Evolutionary conservation across 92 coral and sea anemone species (phyloP), one percentile per base, ranked within the genome.

Genomic region (Desmophyllum pertusum): DNA sequence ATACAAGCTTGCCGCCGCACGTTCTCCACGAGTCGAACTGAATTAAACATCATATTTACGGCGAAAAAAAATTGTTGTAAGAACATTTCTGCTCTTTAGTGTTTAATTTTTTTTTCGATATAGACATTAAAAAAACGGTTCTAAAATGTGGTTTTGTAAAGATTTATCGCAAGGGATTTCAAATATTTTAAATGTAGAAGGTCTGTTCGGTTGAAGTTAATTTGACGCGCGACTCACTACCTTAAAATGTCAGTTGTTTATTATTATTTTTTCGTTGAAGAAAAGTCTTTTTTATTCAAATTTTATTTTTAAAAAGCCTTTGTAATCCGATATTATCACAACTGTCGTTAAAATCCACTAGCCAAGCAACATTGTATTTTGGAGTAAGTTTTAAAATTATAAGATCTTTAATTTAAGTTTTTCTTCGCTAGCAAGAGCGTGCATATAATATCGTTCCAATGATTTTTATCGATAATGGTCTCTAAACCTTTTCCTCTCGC

Each of bases 311-410:
- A 40, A 73, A 42, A 73, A 73, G 77, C 77, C 33, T 33, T 55
- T 76, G 80, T 52, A 76, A 76, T 76, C 50, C 45, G 81, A 76
- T 76, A 76, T 72, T 36, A 46, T 46, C 30, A 50, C 37, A 50
- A 50, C 64, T 27, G 42, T 4, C 78, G 62, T 29, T 0, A 41
- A 55, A 76, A 14, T 23, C 19, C 13, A 21, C 67, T 37, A 10
- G 73, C 73, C 35, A 30, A 59, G 68, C 9, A 76, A 76, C 13
- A 52, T 55, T 23, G 69, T 10, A 33, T 46, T 61, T 31, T 62
- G 51, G 36, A 67, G 10, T 43, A 59, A 40, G 57, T 45, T 33
- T 36, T 19, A 29, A 19, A 2, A 39, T 61, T 40, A 51, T 17
- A 35, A 15, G 31, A 30, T 66, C 46, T 40, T 41, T 51, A 75